phyloP scores from a whole-genome alignment of 1,140 invertebrate species.

The Drosophila kurseongensis region DNA sequence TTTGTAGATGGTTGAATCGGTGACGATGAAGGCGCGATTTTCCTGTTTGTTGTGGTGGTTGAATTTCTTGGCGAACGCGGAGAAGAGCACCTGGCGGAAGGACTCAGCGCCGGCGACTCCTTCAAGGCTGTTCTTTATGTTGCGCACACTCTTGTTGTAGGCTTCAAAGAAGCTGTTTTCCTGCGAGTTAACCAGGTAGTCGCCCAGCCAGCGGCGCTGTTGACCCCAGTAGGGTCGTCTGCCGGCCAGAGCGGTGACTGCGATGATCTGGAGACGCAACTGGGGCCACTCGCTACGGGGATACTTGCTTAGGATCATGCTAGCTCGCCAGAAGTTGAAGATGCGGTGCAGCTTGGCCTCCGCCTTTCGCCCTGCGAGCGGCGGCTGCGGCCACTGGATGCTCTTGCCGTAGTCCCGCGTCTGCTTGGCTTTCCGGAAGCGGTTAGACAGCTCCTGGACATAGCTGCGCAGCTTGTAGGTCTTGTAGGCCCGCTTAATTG shows the following conservation, averaged over 20 bases:
- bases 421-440: constrained; percentile 87
- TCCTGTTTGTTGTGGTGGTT: constrained; percentile 94
- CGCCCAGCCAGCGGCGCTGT: constrained; percentile 94
- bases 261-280: constrained; percentile 91
- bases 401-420: constrained; percentile 91
- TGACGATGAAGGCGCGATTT: constrained; percentile 94
- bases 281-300: constrained; percentile 94
- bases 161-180: constrained; percentile 91
- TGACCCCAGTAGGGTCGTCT: constrained; percentile 93
- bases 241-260: constrained; percentile 90
- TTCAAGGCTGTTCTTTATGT: constrained; percentile 86
- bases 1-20: constrained; percentile 95
- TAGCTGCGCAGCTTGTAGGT: constrained; percentile 94
- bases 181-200: constrained; percentile 91
- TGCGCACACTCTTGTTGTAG: constrained; percentile 90
- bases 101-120: constrained; percentile 85
- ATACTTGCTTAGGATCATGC: constrained; percentile 92
- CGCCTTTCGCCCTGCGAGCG: constrained; percentile 87
- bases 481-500: constrained; percentile 93
- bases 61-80: constrained; percentile 88
- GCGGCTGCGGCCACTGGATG: constrained; percentile 92
- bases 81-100: constrained; percentile 89
- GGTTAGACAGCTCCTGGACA: constrained; percentile 88
- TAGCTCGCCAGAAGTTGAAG: constrained; percentile 92
- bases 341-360: constrained; percentile 85